These are phyloP conservation scores for Pemphredon lugubris DNA, from an alignment of 2,888 invertebrate species.

Conservation along the genomic window DNA sequence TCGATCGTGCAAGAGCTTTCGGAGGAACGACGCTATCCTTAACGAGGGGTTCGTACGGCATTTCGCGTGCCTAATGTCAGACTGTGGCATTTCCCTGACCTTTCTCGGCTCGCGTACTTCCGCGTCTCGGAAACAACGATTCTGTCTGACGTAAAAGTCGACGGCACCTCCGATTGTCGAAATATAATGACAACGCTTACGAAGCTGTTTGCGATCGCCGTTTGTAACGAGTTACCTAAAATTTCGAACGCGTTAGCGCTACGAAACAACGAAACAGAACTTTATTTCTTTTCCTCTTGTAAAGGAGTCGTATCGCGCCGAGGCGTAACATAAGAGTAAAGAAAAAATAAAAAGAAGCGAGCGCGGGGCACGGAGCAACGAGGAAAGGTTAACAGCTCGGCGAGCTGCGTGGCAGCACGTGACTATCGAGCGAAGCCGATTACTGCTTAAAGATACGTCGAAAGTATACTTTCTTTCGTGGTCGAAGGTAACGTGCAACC, in stretches of 20 bases:
- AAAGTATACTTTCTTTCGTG: slow-evolving; percentile 69
- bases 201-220: too few relatives aligned
- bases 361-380: neutral
- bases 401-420: slow-evolving; percentile 42
- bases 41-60: slow-evolving; percentile 63
- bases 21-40: slow-evolving; percentile 1
- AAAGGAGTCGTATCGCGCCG: slow-evolving; percentile 13
- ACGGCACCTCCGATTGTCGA: slow-evolving; percentile 5
- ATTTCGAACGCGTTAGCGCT: too few relatives aligned
- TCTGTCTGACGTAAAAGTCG: slow-evolving; percentile 15
- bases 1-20: slow-evolving; percentile 3
- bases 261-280: neutral
- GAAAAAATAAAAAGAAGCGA: slow-evolving; percentile 1
- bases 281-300: too few relatives aligned
- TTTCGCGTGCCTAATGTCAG: slow-evolving; percentile 76
- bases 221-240: too few relatives aligned
- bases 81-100: slow-evolving; percentile 75
- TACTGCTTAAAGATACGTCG: slow-evolving; percentile 65
- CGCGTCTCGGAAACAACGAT: slow-evolving; percentile 17
- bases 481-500: slow-evolving; percentile 68
- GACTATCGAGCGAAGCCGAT: slow-evolving; percentile 65
- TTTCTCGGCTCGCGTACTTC: slow-evolving; percentile 62
- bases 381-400: slow-evolving; percentile 45
- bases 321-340: slow-evolving; percentile 25
- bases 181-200: too few relatives aligned